Evolutionary conservation across 2,888 invertebrate species (phyloP), one percentile per base, ranked within the genome.

Genomic region (Boloria selene): DNA sequence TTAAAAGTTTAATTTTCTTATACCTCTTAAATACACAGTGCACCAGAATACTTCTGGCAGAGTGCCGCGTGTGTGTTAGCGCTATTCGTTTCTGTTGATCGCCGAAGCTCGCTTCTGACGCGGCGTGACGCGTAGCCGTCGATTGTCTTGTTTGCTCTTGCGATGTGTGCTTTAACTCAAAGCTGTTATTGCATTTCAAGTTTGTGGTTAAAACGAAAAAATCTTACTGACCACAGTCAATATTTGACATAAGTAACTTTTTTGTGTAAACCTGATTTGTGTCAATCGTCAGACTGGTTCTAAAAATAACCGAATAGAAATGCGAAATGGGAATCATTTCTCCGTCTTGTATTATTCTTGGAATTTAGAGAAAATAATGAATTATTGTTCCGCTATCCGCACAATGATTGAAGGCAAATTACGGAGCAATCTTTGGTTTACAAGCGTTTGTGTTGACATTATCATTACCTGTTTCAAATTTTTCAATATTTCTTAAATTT

Each of bases 151-250:
- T 56, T 56, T 18, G n/a, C 56, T n/a, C n/a, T 22, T n/a, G 44
- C 22, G 45, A 18, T 56, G 56, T 56, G n/a, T 56, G 45, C 22
- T 45, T 56, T 56, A 10, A 22, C 56, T 22, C 45, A 56, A 56
- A 56, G 45, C 22, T 56, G 45, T 56, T 45, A 56, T 45, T 26
- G 56, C 26, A 22, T 18, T 13, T 14, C 18, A 14, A 5, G n/a
- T 45, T 56, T 56, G 44, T n/a, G 22, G 45, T 45, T 22, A 13
- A 13, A 4, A 13, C 16, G 22, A 56, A 56, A 56, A 53, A 45
- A 22, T 26, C 22, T 13, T 26, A 45, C 14, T 16, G 45, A 14
- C 4, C 26, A 18, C 5, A 16, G 45, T 45, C 45, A 26, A 56
- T 45, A 22, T 56, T 56, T 45, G 44, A 45, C 45, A 3, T 44